Evolutionary conservation across 2,888 invertebrate genomes (phyloP).

Genomic region (Invenusta paracnida): DNA sequence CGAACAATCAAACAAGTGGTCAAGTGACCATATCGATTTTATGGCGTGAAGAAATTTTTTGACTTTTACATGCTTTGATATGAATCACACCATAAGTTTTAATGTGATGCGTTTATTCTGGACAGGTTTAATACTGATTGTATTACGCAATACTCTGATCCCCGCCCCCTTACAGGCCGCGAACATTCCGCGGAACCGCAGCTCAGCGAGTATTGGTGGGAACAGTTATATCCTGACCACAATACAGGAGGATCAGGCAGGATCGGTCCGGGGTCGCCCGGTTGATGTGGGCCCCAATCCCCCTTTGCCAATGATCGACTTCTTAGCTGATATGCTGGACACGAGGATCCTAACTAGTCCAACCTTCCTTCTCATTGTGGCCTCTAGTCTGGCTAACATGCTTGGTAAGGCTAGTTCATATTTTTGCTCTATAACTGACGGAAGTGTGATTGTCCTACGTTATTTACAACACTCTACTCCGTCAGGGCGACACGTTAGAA

Average conservation of each 20-base stretch:
- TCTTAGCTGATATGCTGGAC: constrained; percentile 37
- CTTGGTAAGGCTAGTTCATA: constrained; percentile 40
- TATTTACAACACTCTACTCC: too few species aligned
- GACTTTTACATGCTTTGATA: too few species aligned
- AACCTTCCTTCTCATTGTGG: constrained; percentile 38
- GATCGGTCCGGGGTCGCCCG: not conserved
- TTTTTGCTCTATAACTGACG: too few species aligned
- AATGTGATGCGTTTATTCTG: too few species aligned
- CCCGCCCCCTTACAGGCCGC: not conserved
- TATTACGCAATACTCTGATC: too few species aligned
- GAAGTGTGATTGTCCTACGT: too few species aligned
- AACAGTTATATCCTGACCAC: not conserved
- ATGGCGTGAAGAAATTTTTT: too few species aligned
- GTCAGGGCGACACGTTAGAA: too few species aligned
- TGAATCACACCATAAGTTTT: too few species aligned
- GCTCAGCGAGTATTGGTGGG: not conserved
- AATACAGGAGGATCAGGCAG: not conserved
- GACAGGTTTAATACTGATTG: too few species aligned
- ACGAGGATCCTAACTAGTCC: constrained; percentile 35
- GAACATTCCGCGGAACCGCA: not conserved
- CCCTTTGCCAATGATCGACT: not conserved
- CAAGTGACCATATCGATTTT: too few species aligned
- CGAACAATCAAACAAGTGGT: too few species aligned
- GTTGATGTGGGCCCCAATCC: not conserved
- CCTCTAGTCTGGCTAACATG: constrained; percentile 40